Conservation (phyloP, 2,888 invertebrate species). For the Leptopilina syphax region DNA sequence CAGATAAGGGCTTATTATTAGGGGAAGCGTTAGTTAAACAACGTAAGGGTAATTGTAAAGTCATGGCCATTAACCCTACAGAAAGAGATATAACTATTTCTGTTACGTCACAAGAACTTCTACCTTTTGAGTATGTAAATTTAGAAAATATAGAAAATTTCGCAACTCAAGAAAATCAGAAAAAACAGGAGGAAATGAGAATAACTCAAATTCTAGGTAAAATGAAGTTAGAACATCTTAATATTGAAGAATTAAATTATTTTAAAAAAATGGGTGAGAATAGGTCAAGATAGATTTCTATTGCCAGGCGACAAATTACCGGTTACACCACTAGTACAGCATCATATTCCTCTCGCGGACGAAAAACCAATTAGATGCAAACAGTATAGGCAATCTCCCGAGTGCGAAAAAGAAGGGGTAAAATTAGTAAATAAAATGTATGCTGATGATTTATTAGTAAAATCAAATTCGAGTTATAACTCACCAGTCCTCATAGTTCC, state of each 20-base stretch:
- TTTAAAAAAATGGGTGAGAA: background rate
- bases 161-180: too few species aligned
- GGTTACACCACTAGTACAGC: background rate
- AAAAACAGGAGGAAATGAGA: background rate
- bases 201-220: background rate
- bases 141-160: background rate
- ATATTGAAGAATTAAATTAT: background rate
- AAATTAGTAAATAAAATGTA: background rate
- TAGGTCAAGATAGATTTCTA: background rate
- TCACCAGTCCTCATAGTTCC: background rate
- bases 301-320: background rate
- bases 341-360: background rate
- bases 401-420: background rate
- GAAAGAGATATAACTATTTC: too few species aligned
- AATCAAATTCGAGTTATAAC: background rate
- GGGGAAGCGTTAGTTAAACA: background rate
- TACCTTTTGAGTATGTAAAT: background rate
- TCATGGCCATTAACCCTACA: too few species aligned
- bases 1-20: too few species aligned
- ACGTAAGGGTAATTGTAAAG: background rate
- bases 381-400: background rate
- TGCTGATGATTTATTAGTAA: background rate
- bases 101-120: too few species aligned
- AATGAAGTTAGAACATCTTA: background rate
- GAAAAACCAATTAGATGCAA: background rate